Conservation (phyloP, 2,888 invertebrate species). For the Matsumyia berberina region DNA sequence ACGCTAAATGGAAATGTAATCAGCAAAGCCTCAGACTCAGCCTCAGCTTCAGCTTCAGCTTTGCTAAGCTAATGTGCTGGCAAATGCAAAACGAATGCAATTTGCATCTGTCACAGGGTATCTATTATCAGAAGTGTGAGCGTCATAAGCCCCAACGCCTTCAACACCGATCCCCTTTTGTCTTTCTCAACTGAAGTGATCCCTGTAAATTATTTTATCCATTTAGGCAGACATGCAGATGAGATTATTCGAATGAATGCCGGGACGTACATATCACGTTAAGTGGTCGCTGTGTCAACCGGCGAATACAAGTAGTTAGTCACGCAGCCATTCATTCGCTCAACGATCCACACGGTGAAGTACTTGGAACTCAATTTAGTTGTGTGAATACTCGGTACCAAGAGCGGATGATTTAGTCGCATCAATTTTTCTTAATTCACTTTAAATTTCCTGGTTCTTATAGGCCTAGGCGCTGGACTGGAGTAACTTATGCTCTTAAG, state of each 20-base stretch:
- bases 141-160: background rate
- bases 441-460: slow-evolving; percentile 44
- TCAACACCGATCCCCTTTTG: slow-evolving; percentile 3
- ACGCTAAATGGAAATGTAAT: background rate
- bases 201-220: slow-evolving; percentile 52
- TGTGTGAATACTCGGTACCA: slow-evolving; percentile 33
- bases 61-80: too few relatives aligned
- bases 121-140: slow-evolving; percentile 13
- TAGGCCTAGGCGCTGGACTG: too few relatives aligned
- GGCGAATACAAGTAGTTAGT: slow-evolving; percentile 35
- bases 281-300: slow-evolving; percentile 35
- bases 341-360: slow-evolving; percentile 36
- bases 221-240: slow-evolving; percentile 48
- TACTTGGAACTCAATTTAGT: slow-evolving; percentile 28
- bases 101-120: slow-evolving; percentile 32
- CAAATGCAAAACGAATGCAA: slow-evolving; percentile 26
- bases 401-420: slow-evolving; percentile 14
- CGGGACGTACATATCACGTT: slow-evolving; percentile 20
- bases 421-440: slow-evolving; percentile 51
- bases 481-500: too few relatives aligned
- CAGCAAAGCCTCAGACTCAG: too few relatives aligned
- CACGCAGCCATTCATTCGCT: slow-evolving; percentile 53
- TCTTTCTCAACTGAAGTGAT: slow-evolving; percentile 5
- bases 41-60: too few relatives aligned
- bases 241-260: slow-evolving; percentile 44